Conservation (phyloP, 37 sponge, comb jelly and placozoan genomes). For the Agelas oroides region DNA sequence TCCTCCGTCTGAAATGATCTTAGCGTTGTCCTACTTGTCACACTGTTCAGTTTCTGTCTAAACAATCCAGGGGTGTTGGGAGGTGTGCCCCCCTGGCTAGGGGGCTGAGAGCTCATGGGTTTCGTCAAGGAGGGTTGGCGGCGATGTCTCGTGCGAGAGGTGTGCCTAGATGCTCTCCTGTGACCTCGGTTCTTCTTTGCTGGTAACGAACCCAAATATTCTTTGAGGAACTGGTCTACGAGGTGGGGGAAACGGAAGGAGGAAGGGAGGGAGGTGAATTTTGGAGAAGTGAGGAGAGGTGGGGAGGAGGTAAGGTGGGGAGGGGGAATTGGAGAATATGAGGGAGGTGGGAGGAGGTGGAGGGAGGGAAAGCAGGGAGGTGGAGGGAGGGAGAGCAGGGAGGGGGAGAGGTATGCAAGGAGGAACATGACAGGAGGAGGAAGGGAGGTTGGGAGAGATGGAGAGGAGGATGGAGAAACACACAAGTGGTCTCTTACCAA, state of each 20-base stretch:
- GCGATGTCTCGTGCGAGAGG: neutral
- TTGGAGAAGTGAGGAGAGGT: neutral
- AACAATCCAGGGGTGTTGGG: neutral
- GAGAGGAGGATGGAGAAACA: neutral
- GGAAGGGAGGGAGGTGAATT: neutral
- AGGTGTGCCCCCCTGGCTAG: neutral
- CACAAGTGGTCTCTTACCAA: constrained; percentile 44
- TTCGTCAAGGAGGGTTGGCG: neutral
- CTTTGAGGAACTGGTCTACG: constrained; percentile 64
- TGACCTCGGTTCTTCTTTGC: constrained; percentile 10
- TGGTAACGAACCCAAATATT: constrained; percentile 55
- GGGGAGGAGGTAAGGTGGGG: neutral
- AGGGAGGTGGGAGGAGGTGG: neutral
- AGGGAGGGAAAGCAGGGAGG: neutral
- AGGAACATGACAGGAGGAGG: neutral
- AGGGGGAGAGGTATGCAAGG: neutral
- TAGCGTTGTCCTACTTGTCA: no score
- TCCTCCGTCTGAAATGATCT: no score
- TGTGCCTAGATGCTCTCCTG: neutral
- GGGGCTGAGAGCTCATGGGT: neutral
- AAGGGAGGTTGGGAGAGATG: neutral
- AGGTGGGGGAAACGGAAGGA: constrained; percentile 1
- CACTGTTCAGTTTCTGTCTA: no score
- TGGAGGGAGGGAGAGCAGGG: neutral
- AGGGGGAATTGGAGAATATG: neutral